Conservation (phyloP, 2,888 invertebrate species). For the Harpagoxenus sublaevis region DNA sequence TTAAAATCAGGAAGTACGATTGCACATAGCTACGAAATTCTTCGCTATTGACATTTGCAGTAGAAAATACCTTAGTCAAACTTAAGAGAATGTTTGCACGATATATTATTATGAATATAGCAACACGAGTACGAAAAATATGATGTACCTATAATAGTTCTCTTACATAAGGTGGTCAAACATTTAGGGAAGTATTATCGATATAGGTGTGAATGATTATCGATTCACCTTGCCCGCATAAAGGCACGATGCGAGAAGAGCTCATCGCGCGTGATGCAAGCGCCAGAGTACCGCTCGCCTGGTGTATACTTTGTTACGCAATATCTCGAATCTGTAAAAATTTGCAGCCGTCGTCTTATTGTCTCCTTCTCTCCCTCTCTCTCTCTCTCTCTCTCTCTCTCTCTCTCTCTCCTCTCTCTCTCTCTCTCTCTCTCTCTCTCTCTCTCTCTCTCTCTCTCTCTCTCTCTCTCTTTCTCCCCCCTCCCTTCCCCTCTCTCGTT, state of each 20-base stretch:
- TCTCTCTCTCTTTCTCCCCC: conserved; percentile 62
- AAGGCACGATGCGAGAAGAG: neutral
- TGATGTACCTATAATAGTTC: neutral
- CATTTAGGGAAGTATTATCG: neutral
- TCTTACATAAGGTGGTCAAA: neutral
- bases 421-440: conserved; percentile 66
- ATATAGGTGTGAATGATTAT: neutral
- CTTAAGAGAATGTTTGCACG: neutral
- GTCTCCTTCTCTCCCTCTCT: conserved; percentile 54
- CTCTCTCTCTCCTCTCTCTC: conserved; percentile 54
- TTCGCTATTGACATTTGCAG: neutral
- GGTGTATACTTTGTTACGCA: conserved; percentile 45
- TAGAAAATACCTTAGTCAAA: neutral
- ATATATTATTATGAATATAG: neutral
- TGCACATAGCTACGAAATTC: neutral
- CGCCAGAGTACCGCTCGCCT: conserved; percentile 17
- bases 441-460: conserved; percentile 60
- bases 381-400: conserved; percentile 65
- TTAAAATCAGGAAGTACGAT: neutral
- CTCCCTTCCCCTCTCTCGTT: conserved; percentile 49
- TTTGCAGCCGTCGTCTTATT: conserved; percentile 44
- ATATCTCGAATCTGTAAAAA: conserved; percentile 54
- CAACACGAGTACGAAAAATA: neutral
- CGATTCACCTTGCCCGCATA: conserved; percentile 14
- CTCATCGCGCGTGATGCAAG: conserved; percentile 26